Base-by-base conservation (phyloP, 2,113 vertebrate species). In the Apus apus region DNA sequence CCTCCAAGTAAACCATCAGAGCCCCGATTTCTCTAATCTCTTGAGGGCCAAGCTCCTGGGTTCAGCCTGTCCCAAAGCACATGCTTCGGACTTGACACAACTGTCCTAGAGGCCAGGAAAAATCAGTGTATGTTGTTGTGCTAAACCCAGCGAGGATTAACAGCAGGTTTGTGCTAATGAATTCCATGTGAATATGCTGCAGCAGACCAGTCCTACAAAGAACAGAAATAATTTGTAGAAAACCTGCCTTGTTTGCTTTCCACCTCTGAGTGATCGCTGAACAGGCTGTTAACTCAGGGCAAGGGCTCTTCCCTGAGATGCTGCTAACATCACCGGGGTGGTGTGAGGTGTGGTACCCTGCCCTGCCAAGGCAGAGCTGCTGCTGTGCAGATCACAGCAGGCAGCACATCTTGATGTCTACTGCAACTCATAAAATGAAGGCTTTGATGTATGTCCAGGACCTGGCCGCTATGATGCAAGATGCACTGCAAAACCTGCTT, bases 381-480 rank as follows among this genome's bases (percentile, higher is more conserved):
- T 34, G 72, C 94, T 86, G 62, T 15, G 4, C 78, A 91, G 51
- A 95, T 96, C 91, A 85, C 51, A 95, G 93, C 79, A 93, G 57
- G 92, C 74, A 96, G 57, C 89, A 83, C 87, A 93, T 94, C 93
- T 96, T 91, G 94, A 95, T 95, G 91, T 94, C 95, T 95, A 7
- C 77, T 73, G 88, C n/a, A 0, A 91, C 85, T 95, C 89, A 73
- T n/a, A 43, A 65, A 77, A 77, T 45, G 58, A 89, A 78, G 80
- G 87, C 96, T 97, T 97, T 96, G 93, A 96, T 96, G 90, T 87
- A 74, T 56, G 90, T 76, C 93, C 95, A 96, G 89, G 56, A 40
- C 40, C 73, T 57, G 91, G 76, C 83, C 8, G 2, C 62, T 81
- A 1, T 94, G 93, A 89, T 68, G 96, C 74, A 95, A 94, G 89